These are phyloP conservation scores for Epinephelus fuscoguttatus DNA, from an alignment of 2,113 vertebrate genomes.

Conservation along the genomic window DNA sequence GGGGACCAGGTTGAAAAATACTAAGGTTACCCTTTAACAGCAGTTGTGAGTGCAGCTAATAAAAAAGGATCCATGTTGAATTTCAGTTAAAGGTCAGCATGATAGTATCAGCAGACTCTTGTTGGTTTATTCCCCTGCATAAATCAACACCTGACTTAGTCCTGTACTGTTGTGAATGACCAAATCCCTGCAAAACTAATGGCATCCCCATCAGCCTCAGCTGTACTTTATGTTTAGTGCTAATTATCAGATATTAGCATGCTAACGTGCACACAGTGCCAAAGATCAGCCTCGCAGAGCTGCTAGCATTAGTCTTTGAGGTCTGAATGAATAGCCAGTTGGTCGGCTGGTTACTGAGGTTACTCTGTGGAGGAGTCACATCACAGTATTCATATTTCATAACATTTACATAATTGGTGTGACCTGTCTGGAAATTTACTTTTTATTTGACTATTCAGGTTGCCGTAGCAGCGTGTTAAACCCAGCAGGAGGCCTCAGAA, in stretches of 20 bases:
- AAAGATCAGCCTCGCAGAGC: background rate
- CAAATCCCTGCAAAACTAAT: too few relatives aligned
- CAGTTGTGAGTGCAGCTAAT: too few relatives aligned
- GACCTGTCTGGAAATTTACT: background rate
- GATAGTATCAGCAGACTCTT: too few relatives aligned
- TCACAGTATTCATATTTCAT: slow-evolving; percentile 17
- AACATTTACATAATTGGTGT: background rate
- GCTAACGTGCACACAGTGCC: background rate
- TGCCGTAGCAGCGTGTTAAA: background rate
- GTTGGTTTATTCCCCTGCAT: too few relatives aligned
- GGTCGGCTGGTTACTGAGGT: background rate
- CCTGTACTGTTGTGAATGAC: background rate
- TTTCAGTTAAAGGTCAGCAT: too few relatives aligned
- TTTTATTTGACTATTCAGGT: slow-evolving; percentile 13
- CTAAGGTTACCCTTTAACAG: too few relatives aligned
- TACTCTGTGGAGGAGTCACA: background rate
- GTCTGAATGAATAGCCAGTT: background rate
- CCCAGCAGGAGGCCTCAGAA: background rate
- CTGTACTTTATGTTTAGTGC: background rate
- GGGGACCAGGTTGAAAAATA: too few relatives aligned
- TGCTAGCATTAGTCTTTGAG: background rate
- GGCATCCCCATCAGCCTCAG: background rate
- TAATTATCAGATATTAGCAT: background rate
- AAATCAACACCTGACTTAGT: background rate
- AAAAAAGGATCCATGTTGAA: too few relatives aligned